A percentile compares a stretch with the other conserved stretches of the same genome.
phyloP scores from a whole-genome alignment of 2,113 vertebrate species.

The Stegostoma tigrinum region DNA sequence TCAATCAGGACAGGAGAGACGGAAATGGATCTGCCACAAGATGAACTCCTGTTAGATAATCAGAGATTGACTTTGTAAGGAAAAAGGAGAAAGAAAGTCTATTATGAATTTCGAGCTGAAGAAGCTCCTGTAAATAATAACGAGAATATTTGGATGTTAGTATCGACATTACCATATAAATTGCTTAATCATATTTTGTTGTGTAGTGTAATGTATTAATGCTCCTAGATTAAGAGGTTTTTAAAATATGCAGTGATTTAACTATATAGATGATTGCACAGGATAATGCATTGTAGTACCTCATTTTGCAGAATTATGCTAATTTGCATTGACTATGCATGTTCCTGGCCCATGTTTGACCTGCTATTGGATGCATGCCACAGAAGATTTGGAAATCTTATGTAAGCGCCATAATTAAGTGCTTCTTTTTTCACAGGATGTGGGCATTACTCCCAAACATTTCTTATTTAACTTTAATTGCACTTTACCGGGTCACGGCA shows the following conservation, averaged over 20 bases:
- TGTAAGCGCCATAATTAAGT: not conserved
- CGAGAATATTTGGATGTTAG: not conserved
- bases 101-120: not conserved
- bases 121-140: not conserved
- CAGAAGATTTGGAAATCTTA: not conserved
- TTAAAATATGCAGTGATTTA: not conserved
- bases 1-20: not conserved
- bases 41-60: not conserved
- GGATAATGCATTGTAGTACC: not conserved
- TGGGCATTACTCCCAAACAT: not conserved
- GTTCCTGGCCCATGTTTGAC: not conserved
- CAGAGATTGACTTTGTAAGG: not conserved
- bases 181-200: slow-evolving; percentile 28
- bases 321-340: not conserved
- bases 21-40: not conserved
- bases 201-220: not conserved
- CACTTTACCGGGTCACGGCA: not conserved
- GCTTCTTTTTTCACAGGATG: not conserved
- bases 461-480: not conserved
- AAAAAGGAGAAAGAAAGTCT: no score
- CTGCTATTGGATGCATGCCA: not conserved
- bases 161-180: not conserved
- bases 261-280: not conserved
- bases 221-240: not conserved
- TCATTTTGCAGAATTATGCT: not conserved